These are phyloP conservation scores for Otus sunia DNA, from an alignment of 2,113 vertebrate genomes.

Conservation along the genomic window DNA sequence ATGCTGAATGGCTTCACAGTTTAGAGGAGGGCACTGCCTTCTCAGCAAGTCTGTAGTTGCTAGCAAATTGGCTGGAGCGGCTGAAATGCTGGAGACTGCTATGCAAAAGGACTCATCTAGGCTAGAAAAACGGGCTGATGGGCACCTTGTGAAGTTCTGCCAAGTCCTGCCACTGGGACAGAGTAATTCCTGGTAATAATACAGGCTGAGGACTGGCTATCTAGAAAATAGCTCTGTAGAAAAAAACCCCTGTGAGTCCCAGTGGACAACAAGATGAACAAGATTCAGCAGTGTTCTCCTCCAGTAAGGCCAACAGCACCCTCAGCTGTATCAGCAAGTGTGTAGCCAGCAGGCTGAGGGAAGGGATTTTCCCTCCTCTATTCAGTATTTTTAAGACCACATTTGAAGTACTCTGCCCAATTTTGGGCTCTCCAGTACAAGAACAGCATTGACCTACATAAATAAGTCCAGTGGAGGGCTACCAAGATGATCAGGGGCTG, in stretches of 20 bases:
- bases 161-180: background rate
- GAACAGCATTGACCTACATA: background rate
- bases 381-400: background rate
- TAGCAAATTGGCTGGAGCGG: background rate
- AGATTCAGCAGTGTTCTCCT: background rate
- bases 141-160: background rate
- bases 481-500: background rate
- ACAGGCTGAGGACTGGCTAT: background rate
- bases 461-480: background rate
- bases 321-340: background rate
- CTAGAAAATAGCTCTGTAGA: background rate
- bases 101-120: background rate
- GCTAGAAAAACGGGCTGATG: background rate
- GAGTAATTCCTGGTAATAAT: background rate
- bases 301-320: background rate
- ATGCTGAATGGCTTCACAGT: background rate
- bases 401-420: background rate
- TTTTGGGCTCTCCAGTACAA: background rate
- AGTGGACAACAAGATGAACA: background rate
- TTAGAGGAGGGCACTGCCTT: background rate
- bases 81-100: background rate
- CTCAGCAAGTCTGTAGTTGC: background rate
- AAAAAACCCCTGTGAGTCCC: background rate
- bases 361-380: background rate
- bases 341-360: background rate